Evolutionary conservation across 2,797 vertebrate genomes (phyloP), one percentile per base, ranked within the genome.

Genomic region (Bryconaethiops microstoma): DNA sequence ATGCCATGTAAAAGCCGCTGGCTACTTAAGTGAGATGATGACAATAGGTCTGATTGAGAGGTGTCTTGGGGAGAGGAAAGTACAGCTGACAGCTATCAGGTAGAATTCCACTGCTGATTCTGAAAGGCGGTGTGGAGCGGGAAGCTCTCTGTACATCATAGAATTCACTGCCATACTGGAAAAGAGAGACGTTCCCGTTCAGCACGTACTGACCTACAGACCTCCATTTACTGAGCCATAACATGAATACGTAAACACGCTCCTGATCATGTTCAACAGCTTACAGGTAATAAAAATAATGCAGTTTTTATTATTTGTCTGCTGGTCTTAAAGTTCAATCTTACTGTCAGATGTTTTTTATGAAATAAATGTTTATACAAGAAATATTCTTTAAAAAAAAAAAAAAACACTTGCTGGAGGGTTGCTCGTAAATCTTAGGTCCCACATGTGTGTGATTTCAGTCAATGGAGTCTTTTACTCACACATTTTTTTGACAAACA

Each of bases 31-130:
- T 74, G 54, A 80, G 77, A 79, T 35, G 74, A 81, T 70, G 54
- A 79, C 74, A 85, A 77, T 69, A 39, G 72, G 35, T 73, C 60
- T 77, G 83, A 85, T 74, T 79, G 83, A 82, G 72, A 65, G 55
- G 75, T 62, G 62, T 73, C 76, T 78, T 57, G 52, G 72, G 65
- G 79, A 72, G 83, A 76, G 67, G 67, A 73, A 50, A 85, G 77
- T 79, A 76, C 67, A 68, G 78, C 62, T 69, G 67, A 67, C 17
- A 54, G 67, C 14, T 21, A 67, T 60, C 45, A 55, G 77, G 73
- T 73, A 40, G 23, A 79, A 77, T 63, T 79, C 80, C 57, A 63
- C 54, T 42, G 74, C 48, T 65, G 84, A 80, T 85, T 74, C 76
- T 77, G 55, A 80, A 70, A 70, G 77, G 55, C n/a, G 62, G 59